phyloP scores from a whole-genome alignment of 2,113 vertebrate species.

The Petroica traversi region DNA sequence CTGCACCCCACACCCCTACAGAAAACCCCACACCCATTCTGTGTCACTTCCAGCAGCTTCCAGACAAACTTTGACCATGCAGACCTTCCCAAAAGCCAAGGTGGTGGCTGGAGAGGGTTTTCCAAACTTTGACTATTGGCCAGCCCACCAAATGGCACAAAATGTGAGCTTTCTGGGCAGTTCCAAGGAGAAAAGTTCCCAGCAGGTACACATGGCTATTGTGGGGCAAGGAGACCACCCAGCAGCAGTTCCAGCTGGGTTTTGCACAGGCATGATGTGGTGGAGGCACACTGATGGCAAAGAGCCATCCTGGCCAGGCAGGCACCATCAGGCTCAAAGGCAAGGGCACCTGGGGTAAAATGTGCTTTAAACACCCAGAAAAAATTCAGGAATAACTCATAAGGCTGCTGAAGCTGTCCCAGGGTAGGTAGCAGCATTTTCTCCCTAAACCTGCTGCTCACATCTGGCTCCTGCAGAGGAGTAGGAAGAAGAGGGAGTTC shows the following conservation, averaged over 20 bases:
- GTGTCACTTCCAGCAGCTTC: background rate
- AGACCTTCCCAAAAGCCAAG: background rate
- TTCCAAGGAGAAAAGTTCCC: background rate
- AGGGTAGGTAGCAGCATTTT: background rate
- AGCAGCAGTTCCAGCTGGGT: background rate
- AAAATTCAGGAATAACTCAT: background rate
- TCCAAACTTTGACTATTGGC: background rate
- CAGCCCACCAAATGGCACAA: background rate
- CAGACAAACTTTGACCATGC: background rate
- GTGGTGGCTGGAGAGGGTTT: rapidly evolving
- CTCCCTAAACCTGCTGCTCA: background rate
- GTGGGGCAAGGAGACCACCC: background rate
- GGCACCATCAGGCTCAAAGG: background rate
- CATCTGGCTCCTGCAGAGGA: background rate
- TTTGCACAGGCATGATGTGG: background rate
- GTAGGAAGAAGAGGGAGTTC: background rate
- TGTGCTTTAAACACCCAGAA: background rate
- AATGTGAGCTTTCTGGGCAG: background rate
- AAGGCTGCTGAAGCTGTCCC: background rate
- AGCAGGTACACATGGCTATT: background rate
- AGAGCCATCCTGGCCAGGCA: background rate
- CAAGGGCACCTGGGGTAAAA: background rate
- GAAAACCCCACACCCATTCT: background rate
- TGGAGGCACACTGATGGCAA: background rate
- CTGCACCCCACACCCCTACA: background rate